A percentile compares a stretch with the other conserved stretches of the same genome.
Conservation (phyloP, 2,797 vertebrate species). For the Danio albolineatus region DNA sequence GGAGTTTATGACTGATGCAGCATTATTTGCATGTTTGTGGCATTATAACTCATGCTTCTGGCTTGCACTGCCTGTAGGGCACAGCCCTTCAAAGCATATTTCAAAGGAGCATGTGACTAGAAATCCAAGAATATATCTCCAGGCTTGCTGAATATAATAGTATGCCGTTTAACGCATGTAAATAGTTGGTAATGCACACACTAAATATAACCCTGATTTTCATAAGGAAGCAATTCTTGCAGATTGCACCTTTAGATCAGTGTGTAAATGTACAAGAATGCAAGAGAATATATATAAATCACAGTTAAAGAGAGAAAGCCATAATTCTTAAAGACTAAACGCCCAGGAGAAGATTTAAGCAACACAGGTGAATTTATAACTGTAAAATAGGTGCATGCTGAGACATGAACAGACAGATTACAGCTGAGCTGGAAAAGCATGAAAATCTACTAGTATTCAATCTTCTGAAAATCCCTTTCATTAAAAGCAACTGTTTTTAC, state of each 20-base stretch:
- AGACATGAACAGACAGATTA: conserved; percentile 34
- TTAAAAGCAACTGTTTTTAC: conserved; percentile 5
- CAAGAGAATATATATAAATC: background rate
- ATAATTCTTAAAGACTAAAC: background rate
- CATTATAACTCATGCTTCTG: conserved; percentile 27
- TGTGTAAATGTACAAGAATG: background rate
- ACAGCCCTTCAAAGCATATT: conserved; percentile 43
- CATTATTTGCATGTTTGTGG: conserved; percentile 35
- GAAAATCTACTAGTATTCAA: conserved; percentile 15
- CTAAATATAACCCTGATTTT: conserved; percentile 1
- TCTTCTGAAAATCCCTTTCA: conserved; percentile 18
- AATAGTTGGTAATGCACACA: conserved; percentile 26
- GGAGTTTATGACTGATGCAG: conserved; percentile 34
- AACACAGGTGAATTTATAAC: conserved; percentile 20
- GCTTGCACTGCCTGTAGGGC: conserved; percentile 24
- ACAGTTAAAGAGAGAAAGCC: background rate
- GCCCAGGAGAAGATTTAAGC: background rate
- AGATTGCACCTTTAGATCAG: background rate
- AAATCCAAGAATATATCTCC: conserved; percentile 23
- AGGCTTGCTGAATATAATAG: conserved; percentile 3
- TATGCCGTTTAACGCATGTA: conserved; percentile 8
- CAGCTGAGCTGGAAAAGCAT: conserved; percentile 22
- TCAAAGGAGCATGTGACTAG: conserved; percentile 27
- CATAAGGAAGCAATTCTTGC: background rate
- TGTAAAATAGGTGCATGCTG: conserved; percentile 22